phyloP scores from a whole-genome alignment of 2,888 invertebrate species.

The Encarsia formosa region DNA sequence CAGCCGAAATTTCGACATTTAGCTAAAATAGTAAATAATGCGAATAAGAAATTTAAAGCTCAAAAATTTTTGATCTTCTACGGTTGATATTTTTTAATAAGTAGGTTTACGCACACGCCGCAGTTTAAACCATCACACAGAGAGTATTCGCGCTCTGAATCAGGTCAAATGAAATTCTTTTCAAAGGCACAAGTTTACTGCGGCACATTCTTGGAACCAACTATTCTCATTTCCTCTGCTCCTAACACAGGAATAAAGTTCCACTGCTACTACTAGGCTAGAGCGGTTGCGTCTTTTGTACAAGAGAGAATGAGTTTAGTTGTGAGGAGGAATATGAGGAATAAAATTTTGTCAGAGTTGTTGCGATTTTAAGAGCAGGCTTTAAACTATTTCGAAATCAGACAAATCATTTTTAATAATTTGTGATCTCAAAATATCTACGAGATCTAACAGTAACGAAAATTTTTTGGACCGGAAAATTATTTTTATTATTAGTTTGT shows the following conservation, averaged over 20 bases:
- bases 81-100: background rate
- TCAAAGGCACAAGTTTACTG: background rate
- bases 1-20: background rate
- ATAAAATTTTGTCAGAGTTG: background rate
- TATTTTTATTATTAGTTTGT: too few species aligned
- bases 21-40: background rate
- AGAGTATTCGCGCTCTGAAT: slow-evolving; percentile 7
- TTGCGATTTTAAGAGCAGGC: too few species aligned
- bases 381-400: too few species aligned
- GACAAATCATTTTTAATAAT: too few species aligned
- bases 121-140: background rate
- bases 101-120: background rate
- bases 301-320: background rate
- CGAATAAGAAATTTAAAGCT: background rate
- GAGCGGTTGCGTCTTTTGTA: background rate
- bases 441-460: too few species aligned
- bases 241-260: background rate
- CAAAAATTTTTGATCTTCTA: background rate
- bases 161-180: slow-evolving; percentile 26
- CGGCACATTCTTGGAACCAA: slow-evolving; percentile 20
- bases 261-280: background rate
- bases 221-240: slow-evolving; percentile 26
- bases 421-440: too few species aligned
- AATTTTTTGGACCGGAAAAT: too few species aligned
- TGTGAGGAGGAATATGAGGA: background rate